Evolutionary conservation across 2,888 invertebrate species (phyloP).

Genomic region (Diarsia mendica): DNA sequence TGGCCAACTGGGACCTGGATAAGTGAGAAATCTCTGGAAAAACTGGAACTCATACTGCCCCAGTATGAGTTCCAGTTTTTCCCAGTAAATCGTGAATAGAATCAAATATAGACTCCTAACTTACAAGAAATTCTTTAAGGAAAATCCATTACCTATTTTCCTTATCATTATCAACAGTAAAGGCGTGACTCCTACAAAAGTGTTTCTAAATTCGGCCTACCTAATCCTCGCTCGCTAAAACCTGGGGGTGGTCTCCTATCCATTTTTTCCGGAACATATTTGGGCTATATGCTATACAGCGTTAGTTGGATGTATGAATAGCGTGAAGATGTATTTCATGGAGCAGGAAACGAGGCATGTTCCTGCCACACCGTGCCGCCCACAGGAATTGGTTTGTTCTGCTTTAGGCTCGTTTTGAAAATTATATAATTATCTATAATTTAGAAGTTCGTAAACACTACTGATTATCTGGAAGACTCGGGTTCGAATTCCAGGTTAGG

Average conservation of each 20-base stretch:
- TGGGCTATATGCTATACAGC: slow-evolving; percentile 55
- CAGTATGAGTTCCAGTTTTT: no score
- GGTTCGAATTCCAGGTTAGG: neutral
- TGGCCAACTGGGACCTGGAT: no score
- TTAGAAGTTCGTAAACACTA: neutral
- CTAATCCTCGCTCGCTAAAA: slow-evolving; percentile 40
- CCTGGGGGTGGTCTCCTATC: slow-evolving; percentile 42
- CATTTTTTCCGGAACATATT: slow-evolving; percentile 59
- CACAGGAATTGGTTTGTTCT: slow-evolving; percentile 71
- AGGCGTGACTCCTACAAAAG: slow-evolving; percentile 39
- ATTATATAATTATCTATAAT: neutral
- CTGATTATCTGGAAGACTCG: neutral
- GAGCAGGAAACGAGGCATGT: slow-evolving; percentile 79
- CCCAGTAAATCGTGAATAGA: no score
- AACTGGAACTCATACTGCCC: no score
- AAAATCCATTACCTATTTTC: slow-evolving; percentile 18
- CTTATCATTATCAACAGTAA: slow-evolving; percentile 9
- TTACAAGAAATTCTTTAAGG: neutral
- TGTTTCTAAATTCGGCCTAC: slow-evolving; percentile 41
- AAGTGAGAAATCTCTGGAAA: no score
- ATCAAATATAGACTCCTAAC: neutral
- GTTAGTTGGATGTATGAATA: slow-evolving; percentile 66
- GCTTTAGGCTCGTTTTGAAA: slow-evolving; percentile 59
- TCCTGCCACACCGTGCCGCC: slow-evolving; percentile 77
- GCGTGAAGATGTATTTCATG: slow-evolving; percentile 80